A percentile compares a stretch with the other conserved stretches of the same genome.
Evolutionary conservation across 2,113 vertebrate genomes (phyloP).

Genomic region (Calidris pygmaea): DNA sequence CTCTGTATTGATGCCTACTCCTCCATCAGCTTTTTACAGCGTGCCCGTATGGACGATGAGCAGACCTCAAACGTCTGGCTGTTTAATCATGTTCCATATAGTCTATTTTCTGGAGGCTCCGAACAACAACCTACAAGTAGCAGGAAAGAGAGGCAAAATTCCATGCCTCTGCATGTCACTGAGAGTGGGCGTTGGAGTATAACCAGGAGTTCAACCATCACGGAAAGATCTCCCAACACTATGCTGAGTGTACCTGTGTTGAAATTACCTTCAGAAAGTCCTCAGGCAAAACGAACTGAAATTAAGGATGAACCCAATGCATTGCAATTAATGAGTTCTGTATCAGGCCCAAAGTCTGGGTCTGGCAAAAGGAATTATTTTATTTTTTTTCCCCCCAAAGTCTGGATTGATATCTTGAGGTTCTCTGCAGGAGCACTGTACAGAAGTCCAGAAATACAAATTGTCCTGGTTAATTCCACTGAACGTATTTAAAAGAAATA

Average conservation of each 20-base stretch:
- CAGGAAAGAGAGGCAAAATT: neutral
- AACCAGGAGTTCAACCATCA: neutral
- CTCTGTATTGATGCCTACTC: neutral
- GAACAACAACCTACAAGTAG: neutral
- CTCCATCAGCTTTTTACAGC: neutral
- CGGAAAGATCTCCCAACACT: neutral
- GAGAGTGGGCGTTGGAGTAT: neutral
- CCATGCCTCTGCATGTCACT: neutral
- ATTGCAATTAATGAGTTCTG: neutral
- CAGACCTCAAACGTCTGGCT: neutral
- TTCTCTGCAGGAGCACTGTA: neutral
- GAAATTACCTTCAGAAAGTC: neutral
- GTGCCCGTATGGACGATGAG: rapidly evolving
- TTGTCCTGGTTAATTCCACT: neutral
- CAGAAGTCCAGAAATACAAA: neutral
- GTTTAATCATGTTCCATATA: neutral
- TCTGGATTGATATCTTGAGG: neutral
- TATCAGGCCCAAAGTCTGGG: neutral
- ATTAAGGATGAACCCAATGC: neutral
- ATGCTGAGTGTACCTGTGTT: neutral
- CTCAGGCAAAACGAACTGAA: neutral
- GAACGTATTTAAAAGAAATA: neutral
- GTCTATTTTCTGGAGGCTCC: neutral
- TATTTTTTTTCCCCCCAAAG: neutral
- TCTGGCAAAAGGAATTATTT: neutral